Percentiles rank a stretch among this genome's conserved stretches.
Evolutionary conservation across 2,113 vertebrate genomes (phyloP).

Genomic region (Chaetodon auriga): DNA sequence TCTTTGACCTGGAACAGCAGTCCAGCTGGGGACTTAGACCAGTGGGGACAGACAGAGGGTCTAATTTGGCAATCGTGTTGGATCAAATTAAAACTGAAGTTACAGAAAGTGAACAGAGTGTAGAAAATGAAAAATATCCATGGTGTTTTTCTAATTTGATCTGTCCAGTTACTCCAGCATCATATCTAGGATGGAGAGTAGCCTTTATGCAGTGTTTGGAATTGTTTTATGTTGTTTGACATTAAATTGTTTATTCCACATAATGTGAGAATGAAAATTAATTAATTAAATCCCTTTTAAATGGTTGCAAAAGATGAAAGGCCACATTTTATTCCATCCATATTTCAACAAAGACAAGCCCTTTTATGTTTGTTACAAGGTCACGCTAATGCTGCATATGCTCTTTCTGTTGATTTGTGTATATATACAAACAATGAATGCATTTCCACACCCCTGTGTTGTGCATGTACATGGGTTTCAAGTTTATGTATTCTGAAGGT

Average conservation of each 20-base stretch:
- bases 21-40: conserved; percentile 40
- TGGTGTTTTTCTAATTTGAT: conserved; percentile 3
- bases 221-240: conserved; percentile 1
- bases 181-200: background rate
- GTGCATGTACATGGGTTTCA: conserved; percentile 49
- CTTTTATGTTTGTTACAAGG: conserved; percentile 52
- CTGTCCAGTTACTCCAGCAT: background rate
- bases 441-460: conserved; percentile 36
- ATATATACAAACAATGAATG: conserved; percentile 36
- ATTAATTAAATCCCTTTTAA: conserved; percentile 31
- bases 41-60: conserved; percentile 23
- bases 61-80: conserved; percentile 23
- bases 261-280: conserved; percentile 10
- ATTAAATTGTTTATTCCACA: background rate
- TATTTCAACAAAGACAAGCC: conserved; percentile 45
- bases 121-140: background rate
- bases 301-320: conserved; percentile 46
- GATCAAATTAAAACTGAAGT: conserved; percentile 30
- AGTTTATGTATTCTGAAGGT: conserved; percentile 48
- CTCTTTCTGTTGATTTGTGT: conserved; percentile 30
- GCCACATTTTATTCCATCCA: conserved; percentile 39
- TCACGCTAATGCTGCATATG: conserved; percentile 43
- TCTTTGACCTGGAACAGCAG: conserved; percentile 70
- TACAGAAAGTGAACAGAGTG: background rate
- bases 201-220: background rate